Evolutionary conservation across 1,140 invertebrate genomes (phyloP).

Genomic region (Drosophila triauraria): DNA sequence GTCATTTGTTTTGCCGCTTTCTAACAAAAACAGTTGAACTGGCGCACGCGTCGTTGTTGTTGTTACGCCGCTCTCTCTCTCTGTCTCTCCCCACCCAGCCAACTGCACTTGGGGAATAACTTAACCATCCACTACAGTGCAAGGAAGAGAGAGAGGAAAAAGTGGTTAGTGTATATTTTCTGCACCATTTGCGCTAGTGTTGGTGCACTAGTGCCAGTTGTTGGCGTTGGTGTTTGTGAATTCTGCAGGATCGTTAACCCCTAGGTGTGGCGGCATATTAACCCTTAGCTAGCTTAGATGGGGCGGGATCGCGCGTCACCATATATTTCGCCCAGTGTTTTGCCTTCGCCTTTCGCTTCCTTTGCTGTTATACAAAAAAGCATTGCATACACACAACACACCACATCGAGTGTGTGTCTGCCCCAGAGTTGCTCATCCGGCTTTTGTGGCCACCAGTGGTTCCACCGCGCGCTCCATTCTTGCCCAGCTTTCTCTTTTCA

Average conservation of each 20-base stretch:
- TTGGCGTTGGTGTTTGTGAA: conserved; percentile 9
- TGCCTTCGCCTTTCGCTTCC: conserved; percentile 24
- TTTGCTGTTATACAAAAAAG: conserved; percentile 26
- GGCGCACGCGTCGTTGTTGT: conserved; percentile 68
- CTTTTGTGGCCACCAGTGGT: conserved; percentile 31
- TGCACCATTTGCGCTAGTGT: conserved; percentile 1
- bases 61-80: conserved; percentile 16
- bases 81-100: background rate
- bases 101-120: conserved; percentile 30
- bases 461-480: conserved; percentile 20
- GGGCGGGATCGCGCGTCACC: conserved; percentile 7
- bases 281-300: conserved; percentile 18
- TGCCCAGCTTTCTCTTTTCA: conserved; percentile 47
- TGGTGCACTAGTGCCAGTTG: conserved; percentile 7
- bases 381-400: conserved; percentile 30
- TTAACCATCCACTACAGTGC: conserved; percentile 20
- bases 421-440: conserved; percentile 41
- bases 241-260: conserved; percentile 34
- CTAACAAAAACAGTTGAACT: conserved; percentile 82
- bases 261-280: conserved; percentile 37
- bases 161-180: conserved; percentile 30
- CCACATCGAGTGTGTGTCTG: conserved; percentile 24
- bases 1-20: conserved; percentile 82
- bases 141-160: conserved; percentile 19
- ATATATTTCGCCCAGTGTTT: conserved; percentile 9